Conservation (phyloP, 92 coral and sea anemone species). For the Epizoanthus ramosus region DNA sequence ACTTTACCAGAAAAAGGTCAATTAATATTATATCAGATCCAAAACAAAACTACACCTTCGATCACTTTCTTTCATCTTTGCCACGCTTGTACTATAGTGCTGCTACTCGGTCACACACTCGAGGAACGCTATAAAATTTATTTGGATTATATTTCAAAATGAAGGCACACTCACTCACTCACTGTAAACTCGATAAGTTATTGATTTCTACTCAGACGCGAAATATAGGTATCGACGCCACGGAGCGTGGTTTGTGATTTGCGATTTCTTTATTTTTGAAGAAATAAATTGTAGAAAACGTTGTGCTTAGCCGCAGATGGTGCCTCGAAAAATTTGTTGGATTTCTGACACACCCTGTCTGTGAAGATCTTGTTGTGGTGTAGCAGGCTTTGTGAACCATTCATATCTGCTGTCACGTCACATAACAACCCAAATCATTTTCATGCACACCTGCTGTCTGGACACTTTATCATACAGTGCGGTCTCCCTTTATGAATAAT, state of each 20-base stretch:
- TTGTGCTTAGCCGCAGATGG: neutral
- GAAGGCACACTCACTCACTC: neutral
- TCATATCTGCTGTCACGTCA: neutral
- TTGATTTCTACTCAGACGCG: neutral
- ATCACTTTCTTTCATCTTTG: neutral
- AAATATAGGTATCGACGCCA: neutral
- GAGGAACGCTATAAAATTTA: neutral
- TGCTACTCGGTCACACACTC: too few relatives aligned
- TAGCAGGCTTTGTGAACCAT: conserved; percentile 6
- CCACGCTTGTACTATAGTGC: neutral
- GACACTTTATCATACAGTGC: conserved; percentile 12
- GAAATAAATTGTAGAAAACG: neutral
- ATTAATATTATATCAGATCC: neutral
- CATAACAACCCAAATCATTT: neutral
- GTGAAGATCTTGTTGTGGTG: conserved; percentile 19
- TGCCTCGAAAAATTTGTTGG: conserved; percentile 9
- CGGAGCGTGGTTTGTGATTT: neutral
- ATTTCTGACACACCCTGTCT: conserved; percentile 35
- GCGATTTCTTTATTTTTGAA: neutral
- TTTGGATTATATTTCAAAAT: neutral
- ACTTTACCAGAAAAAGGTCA: neutral
- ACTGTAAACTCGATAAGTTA: neutral
- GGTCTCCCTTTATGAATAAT: conserved; percentile 7
- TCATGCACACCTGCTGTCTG: conserved; percentile 13
- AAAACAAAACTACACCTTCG: neutral